Base-by-base conservation (phyloP, 2,113 vertebrate species). In the Hippolais icterina region DNA sequence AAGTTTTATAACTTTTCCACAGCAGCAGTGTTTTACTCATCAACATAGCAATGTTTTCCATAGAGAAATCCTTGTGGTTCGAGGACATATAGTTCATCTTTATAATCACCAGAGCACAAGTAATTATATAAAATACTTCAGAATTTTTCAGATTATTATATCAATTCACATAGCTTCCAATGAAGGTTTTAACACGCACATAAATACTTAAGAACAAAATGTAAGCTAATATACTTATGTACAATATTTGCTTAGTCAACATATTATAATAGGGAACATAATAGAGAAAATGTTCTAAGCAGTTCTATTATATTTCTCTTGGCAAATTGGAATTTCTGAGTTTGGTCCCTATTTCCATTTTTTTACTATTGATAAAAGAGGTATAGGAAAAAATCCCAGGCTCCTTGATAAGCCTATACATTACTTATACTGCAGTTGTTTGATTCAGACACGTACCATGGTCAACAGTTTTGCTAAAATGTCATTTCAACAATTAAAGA, bases 171-270 rank as follows among this genome's bases (percentile, higher is more conserved):
- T 27, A 47, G 3, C 6, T 77, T 64, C 16, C 13, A 57, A 69
- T 13, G 6, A 50, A 64, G 47, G 3, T 33, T 66, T 81, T 56
- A 56, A 82, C 47, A 75, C 13, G 12, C 4, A 64, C 5, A 24
- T 33, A 46, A 65, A 79, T 54, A 24, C 39, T 47, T 53, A 52
- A 59, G 18, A 70, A 12, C 18, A 56, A 83, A 44, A 37, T 25
- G 1, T 2, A 65, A n/a, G 4, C 1, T 27, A 39, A 39, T 60
- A 28, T 16, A 49, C 7, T 31, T 52, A 35, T 39, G 5, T 52
- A 28, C 0, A 0, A 19, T 21, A 9, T 69, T n/a, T 66, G 0
- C 21, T 37, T 63, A 29, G 5, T 74, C 47, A 71, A 78, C 63
- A 35, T 70, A 49, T 12, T 29, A 11, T 19, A 33, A 15, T 27